Percentiles rank a stretch among this genome's conserved stretches.
Evolutionary conservation across 2,888 invertebrate species (phyloP).

Genomic region (Punctoribates punctum): DNA sequence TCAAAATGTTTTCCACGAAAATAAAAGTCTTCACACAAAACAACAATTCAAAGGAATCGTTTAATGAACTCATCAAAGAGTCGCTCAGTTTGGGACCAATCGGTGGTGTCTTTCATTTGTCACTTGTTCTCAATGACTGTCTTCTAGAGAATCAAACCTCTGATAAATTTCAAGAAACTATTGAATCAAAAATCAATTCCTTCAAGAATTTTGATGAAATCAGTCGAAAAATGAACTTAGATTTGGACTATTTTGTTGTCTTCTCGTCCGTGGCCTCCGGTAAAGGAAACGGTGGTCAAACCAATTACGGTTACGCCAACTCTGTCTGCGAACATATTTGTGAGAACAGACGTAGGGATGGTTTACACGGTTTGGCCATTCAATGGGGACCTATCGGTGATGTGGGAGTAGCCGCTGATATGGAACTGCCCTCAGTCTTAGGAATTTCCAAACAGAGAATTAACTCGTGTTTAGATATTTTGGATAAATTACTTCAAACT

Average conservation of each 20-base stretch:
- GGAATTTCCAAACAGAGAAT: too few relatives aligned
- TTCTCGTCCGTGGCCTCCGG: constrained; percentile 65
- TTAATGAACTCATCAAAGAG: too few relatives aligned
- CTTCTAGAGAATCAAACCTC: constrained; percentile 78
- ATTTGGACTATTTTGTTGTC: constrained; percentile 82
- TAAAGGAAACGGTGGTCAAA: constrained; percentile 87
- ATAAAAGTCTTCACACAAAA: too few relatives aligned
- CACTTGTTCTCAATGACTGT: constrained; percentile 71
- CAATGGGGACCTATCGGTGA: constrained; percentile 63
- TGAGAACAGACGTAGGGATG: too few relatives aligned
- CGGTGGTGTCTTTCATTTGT: too few relatives aligned
- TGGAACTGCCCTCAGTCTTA: background rate
- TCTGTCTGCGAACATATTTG: too few relatives aligned
- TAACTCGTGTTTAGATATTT: too few relatives aligned
- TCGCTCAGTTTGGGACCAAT: too few relatives aligned
- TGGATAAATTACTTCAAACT: too few relatives aligned
- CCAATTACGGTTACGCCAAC: constrained; percentile 94
- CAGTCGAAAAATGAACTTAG: constrained; percentile 71
- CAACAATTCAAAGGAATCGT: constrained; percentile 61
- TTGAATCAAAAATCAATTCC: constrained; percentile 75
- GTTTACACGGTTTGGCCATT: too few relatives aligned
- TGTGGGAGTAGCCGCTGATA: too few relatives aligned
- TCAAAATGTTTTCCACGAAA: too few relatives aligned
- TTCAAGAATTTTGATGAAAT: constrained; percentile 75
- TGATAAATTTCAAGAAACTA: constrained; percentile 70